A percentile compares a stretch with the other conserved stretches of the same genome.
Conservation (phyloP, 2,888 invertebrate genomes). For the Limnephilus lunatus region DNA sequence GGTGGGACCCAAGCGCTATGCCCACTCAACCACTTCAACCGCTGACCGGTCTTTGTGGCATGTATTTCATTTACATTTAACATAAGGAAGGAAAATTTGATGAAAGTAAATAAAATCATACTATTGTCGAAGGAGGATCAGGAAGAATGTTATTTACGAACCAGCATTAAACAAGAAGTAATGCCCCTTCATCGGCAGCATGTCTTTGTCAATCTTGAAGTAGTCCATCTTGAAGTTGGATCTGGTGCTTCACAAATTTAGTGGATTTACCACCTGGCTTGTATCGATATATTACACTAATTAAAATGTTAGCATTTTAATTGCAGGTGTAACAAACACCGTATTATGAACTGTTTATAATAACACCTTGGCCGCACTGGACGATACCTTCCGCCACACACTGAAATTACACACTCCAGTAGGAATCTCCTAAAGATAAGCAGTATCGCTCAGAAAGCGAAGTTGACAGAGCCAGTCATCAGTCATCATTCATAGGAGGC, state of each 20-base stretch:
- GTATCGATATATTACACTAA: neutral
- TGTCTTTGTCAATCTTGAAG: conserved; percentile 80
- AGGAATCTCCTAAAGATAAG: neutral
- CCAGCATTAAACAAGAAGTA: conserved; percentile 93
- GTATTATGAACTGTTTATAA: neutral
- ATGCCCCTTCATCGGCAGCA: conserved; percentile 92
- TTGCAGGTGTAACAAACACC: neutral
- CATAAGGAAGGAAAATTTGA: neutral
- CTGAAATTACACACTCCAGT: neutral
- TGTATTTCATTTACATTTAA: neutral
- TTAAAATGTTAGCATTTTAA: neutral
- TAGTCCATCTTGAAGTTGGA: conserved; percentile 58
- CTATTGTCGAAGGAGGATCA: neutral
- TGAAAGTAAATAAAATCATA: neutral
- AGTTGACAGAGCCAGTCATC: neutral
- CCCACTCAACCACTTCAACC: no score
- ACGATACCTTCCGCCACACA: neutral
- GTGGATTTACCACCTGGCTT: neutral
- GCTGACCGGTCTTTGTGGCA: no score
- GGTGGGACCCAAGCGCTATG: no score
- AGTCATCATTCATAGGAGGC: neutral
- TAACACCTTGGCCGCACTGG: neutral
- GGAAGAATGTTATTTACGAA: conserved; percentile 71
- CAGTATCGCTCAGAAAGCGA: neutral
- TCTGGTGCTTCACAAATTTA: neutral